Evolutionary conservation across 2,797 vertebrate genomes (phyloP).

Genomic region (Lophotriccus pileatus): DNA sequence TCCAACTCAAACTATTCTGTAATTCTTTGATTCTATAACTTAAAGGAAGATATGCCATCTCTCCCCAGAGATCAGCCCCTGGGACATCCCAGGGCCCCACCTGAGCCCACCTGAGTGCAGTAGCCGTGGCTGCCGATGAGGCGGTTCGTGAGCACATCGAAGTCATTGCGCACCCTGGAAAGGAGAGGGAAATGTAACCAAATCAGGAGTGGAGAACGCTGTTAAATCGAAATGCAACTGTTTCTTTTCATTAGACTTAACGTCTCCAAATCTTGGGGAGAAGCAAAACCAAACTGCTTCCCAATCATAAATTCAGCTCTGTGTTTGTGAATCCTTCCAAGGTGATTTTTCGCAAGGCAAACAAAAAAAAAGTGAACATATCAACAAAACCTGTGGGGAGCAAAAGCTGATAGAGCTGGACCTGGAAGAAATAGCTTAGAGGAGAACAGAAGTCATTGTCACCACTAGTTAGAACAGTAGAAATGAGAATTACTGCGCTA

Average conservation of each 20-base stretch:
- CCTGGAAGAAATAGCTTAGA: not conserved
- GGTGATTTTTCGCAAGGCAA: not conserved
- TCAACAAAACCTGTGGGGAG: not conserved
- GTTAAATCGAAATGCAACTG: not conserved
- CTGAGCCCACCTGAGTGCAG: conserved; percentile 87
- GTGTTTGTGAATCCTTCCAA: not conserved
- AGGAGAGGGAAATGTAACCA: not conserved
- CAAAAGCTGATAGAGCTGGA: not conserved
- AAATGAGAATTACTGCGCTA: not conserved
- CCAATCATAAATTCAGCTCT: not conserved
- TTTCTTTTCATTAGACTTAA: not conserved
- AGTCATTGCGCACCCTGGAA: conserved; percentile 85
- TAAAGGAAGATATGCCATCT: not conserved
- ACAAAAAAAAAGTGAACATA: too few species aligned
- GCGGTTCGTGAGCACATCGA: conserved; percentile 84
- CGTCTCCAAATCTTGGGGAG: rapidly evolving
- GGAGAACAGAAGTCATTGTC: not conserved
- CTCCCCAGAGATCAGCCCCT: not conserved
- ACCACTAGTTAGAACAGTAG: not conserved
- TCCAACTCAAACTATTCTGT: not conserved
- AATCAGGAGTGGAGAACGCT: not conserved
- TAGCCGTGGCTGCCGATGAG: conserved; percentile 93
- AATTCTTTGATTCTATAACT: rapidly evolving
- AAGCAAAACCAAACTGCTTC: not conserved
- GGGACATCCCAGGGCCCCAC: not conserved